phyloP scores from a whole-genome alignment of 2,113 vertebrate species.

The Lucifuga dentata region DNA sequence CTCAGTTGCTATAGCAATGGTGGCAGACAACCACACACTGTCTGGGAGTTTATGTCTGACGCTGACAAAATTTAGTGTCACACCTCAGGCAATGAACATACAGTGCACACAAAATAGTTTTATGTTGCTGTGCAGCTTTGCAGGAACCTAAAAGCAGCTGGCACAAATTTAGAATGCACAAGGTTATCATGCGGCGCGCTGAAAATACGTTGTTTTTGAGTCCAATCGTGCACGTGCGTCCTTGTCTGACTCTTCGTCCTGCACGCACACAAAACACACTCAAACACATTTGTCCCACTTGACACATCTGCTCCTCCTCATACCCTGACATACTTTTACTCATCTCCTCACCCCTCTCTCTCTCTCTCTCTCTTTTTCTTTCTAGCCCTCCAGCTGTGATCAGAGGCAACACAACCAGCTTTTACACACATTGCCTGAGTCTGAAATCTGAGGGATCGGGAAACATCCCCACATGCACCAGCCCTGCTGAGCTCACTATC shows the following conservation, averaged over 20 bases:
- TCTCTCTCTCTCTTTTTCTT: conserved; percentile 18
- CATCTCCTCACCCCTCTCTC: not conserved
- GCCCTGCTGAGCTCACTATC: conserved; percentile 38
- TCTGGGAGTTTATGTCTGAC: conserved; percentile 65
- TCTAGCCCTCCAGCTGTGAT: conserved; percentile 51
- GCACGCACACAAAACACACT: conserved; percentile 14
- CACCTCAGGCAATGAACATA: conserved; percentile 27
- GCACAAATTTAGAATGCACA: conserved; percentile 1
- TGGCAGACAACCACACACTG: conserved; percentile 68
- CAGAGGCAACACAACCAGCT: conserved; percentile 20
- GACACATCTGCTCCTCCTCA: conserved; percentile 25
- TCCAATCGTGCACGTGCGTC: not conserved
- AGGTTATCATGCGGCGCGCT: conserved; percentile 8
- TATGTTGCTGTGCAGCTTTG: not conserved
- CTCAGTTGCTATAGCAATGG: conserved; percentile 76
- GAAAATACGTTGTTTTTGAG: not conserved
- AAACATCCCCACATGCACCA: conserved; percentile 38
- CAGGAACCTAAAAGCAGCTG: conserved; percentile 20
- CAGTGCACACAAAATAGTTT: conserved; percentile 2
- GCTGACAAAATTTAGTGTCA: conserved; percentile 43
- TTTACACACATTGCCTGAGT: conserved; percentile 32
- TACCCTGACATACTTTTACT: conserved; percentile 21
- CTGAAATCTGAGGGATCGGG: conserved; percentile 39
- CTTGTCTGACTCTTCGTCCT: conserved; percentile 1
- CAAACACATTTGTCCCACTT: conserved; percentile 49